Conservation (phyloP, 2,113 vertebrate species). For the Sporophila hypoxantha region DNA sequence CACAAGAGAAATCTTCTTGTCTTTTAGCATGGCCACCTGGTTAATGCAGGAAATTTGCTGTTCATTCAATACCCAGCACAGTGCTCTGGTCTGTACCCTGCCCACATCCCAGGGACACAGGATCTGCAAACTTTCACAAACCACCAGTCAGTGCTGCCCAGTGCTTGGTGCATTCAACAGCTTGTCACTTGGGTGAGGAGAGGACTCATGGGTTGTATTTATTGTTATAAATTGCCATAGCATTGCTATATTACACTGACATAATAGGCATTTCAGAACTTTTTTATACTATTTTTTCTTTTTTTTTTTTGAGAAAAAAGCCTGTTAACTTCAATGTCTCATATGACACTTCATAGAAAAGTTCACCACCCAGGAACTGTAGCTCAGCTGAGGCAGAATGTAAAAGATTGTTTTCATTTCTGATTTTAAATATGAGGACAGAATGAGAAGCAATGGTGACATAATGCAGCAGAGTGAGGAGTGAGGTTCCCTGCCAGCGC, state of each 20-base stretch:
- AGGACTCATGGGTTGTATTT: background rate
- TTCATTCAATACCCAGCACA: background rate
- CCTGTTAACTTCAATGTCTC: background rate
- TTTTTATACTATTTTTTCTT: background rate
- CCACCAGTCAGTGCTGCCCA: fast-evolving
- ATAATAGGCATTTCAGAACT: background rate
- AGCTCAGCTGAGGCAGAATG: background rate
- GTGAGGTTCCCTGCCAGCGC: background rate
- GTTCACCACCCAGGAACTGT: background rate
- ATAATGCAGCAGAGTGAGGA: background rate
- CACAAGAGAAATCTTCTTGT: background rate
- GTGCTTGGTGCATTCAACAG: background rate
- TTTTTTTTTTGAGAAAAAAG: background rate
- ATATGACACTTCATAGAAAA: background rate
- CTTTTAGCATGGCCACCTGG: background rate
- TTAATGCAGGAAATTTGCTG: background rate
- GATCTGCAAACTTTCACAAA: background rate
- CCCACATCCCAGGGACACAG: background rate
- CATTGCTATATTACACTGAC: background rate
- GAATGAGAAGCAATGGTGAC: background rate
- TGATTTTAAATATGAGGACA: background rate
- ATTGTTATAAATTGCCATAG: background rate
- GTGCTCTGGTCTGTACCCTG: background rate
- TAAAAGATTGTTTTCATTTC: background rate
- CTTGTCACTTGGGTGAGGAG: background rate